Conservation (phyloP, 2,888 invertebrate species). For the Caenorhabditis sulstoni region DNA sequence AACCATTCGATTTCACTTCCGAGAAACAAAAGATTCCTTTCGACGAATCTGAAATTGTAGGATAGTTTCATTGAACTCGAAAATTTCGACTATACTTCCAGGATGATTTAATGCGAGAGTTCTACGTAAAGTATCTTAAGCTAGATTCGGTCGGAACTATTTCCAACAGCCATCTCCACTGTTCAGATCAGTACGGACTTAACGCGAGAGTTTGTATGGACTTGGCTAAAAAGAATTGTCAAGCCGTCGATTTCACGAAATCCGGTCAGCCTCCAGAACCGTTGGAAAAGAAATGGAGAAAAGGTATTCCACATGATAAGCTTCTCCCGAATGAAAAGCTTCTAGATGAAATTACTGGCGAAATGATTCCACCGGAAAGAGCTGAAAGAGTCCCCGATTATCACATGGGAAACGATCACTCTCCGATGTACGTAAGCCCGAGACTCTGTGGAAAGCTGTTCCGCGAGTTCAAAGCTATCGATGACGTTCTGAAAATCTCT, state of each 20-base stretch:
- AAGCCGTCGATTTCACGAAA: conserved; percentile 79
- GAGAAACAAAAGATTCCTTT: conserved; percentile 56
- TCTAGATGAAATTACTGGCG: conserved; percentile 44
- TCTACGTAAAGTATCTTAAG: conserved; percentile 80
- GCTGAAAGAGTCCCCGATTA: conserved; percentile 65
- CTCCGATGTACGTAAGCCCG: conserved; percentile 63
- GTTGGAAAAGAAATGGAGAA: conserved; percentile 57
- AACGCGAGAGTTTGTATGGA: conserved; percentile 71
- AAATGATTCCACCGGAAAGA: conserved; percentile 65
- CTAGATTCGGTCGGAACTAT: conserved; percentile 80
- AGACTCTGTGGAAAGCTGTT: conserved; percentile 75
- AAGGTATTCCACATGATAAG: conserved; percentile 25
- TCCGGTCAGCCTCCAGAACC: conserved; percentile 62
- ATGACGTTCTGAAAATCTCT: conserved; percentile 71
- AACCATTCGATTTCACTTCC: conserved; percentile 76
- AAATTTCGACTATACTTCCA: too few relatives aligned
- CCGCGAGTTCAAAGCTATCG: conserved; percentile 73
- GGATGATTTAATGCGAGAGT: conserved; percentile 74
- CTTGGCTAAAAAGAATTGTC: conserved; percentile 77
- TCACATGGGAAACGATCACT: conserved; percentile 61
- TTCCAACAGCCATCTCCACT: conserved; percentile 80
- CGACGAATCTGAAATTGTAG: conserved; percentile 53
- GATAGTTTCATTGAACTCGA: not conserved
- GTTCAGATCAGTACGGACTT: conserved; percentile 80
- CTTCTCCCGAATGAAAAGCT: not conserved